Evolutionary conservation across 2,888 invertebrate species (phyloP).

Genomic region (Eupsilia transversa): DNA sequence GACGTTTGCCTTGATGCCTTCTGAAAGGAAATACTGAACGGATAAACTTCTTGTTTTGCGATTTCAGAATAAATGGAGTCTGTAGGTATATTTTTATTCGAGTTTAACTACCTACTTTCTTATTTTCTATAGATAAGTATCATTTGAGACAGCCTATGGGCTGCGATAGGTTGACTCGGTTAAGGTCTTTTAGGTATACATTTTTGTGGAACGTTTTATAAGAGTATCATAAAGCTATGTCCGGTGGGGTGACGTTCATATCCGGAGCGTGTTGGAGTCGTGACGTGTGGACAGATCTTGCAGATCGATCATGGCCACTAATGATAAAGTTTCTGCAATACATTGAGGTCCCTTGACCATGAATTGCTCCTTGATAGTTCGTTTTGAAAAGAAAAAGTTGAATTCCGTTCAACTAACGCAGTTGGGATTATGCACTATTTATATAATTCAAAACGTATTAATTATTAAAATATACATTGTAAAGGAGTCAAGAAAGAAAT

Average conservation of each 20-base stretch:
- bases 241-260: constrained; percentile 34
- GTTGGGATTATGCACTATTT: too few species aligned
- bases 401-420: not conserved
- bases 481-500: too few species aligned
- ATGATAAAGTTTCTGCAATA: constrained; percentile 11
- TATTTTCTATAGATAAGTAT: not conserved
- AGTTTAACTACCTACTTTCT: constrained; percentile 23
- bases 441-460: too few species aligned
- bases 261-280: constrained; percentile 12
- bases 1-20: constrained; percentile 73
- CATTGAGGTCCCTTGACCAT: not conserved
- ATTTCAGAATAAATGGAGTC: constrained; percentile 68
- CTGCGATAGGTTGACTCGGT: not conserved
- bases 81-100: constrained; percentile 45
- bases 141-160: not conserved
- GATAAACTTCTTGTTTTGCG: constrained; percentile 71
- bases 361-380: not conserved
- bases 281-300: constrained; percentile 21
- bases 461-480: too few species aligned
- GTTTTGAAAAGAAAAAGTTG: not conserved
- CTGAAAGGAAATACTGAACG: constrained; percentile 73
- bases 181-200: not conserved
- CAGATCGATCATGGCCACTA: constrained; percentile 34
- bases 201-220: constrained; percentile 4
- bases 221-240: constrained; percentile 34